Conservation (phyloP, 2,797 vertebrate genomes). For the Aldrovandia affinis region DNA sequence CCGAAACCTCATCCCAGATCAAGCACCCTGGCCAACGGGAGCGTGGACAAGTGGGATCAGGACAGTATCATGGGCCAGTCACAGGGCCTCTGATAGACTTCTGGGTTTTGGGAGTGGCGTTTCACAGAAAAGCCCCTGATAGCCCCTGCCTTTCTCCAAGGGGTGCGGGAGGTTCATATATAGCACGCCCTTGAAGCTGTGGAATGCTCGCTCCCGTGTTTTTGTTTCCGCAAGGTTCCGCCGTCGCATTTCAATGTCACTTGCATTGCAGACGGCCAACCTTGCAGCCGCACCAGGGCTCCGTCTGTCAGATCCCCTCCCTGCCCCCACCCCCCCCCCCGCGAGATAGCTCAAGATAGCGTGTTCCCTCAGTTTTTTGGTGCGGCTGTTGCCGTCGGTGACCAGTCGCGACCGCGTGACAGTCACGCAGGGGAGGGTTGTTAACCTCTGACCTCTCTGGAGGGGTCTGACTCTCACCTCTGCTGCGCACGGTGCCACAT, state of each 20-base stretch:
- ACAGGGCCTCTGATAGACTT: conserved; percentile 22
- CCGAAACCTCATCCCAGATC: background rate
- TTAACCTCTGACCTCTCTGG: conserved; percentile 21
- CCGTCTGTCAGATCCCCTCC: background rate
- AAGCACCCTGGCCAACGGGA: no score
- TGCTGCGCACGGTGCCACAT: background rate
- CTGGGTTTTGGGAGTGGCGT: conserved; percentile 16
- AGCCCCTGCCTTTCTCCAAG: conserved; percentile 17
- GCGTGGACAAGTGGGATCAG: background rate
- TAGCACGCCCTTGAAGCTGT: conserved; percentile 37
- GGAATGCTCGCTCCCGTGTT: conserved; percentile 36
- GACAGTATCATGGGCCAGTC: background rate
- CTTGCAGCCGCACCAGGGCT: background rate
- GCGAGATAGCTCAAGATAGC: background rate
- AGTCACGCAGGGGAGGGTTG: background rate
- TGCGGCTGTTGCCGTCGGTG: conserved; percentile 6
- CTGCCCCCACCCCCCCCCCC: no score
- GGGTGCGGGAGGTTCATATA: conserved; percentile 31
- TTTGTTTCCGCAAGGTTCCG: conserved; percentile 35
- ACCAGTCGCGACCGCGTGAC: background rate
- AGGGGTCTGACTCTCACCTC: background rate
- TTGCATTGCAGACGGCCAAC: background rate
- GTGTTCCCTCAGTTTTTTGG: background rate
- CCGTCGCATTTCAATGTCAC: conserved; percentile 35
- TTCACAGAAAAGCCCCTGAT: conserved; percentile 16